Evolutionary conservation across 2,888 invertebrate species (phyloP).

Genomic region (Diplolepis rosae): DNA sequence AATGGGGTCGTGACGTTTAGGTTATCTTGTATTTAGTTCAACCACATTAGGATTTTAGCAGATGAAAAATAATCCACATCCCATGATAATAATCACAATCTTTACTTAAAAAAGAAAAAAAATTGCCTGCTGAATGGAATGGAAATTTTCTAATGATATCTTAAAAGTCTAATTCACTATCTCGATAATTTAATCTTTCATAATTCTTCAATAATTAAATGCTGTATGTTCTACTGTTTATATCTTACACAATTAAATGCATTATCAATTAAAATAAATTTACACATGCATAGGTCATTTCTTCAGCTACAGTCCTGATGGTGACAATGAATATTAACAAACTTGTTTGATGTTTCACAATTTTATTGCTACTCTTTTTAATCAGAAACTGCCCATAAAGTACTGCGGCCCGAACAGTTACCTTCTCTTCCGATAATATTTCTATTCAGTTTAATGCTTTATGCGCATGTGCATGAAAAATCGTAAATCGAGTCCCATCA

Average conservation of each 20-base stretch:
- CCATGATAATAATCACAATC: background rate
- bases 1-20: slow-evolving; percentile 47
- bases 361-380: slow-evolving; percentile 31
- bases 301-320: slow-evolving; percentile 8
- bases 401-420: background rate
- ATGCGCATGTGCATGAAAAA: background rate
- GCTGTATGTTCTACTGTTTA: background rate
- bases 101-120: background rate
- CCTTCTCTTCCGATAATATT: background rate
- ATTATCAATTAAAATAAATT: slow-evolving; percentile 23
- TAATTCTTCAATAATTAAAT: slow-evolving; percentile 26
- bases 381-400: slow-evolving; percentile 28
- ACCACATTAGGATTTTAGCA: background rate
- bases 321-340: slow-evolving; percentile 29
- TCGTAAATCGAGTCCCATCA: background rate
- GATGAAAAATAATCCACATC: background rate
- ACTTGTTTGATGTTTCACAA: slow-evolving; percentile 27
- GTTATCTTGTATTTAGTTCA: slow-evolving; percentile 40
- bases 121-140: slow-evolving; percentile 22
- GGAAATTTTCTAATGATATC: slow-evolving; percentile 15
- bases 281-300: background rate
- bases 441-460: too few species aligned
- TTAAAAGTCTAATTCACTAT: slow-evolving; percentile 12
- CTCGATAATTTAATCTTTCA: slow-evolving; percentile 9
- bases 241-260: slow-evolving; percentile 4